These are phyloP conservation scores for Hemithea aestivaria DNA, from an alignment of 2,888 invertebrate genomes.

Conservation along the genomic window DNA sequence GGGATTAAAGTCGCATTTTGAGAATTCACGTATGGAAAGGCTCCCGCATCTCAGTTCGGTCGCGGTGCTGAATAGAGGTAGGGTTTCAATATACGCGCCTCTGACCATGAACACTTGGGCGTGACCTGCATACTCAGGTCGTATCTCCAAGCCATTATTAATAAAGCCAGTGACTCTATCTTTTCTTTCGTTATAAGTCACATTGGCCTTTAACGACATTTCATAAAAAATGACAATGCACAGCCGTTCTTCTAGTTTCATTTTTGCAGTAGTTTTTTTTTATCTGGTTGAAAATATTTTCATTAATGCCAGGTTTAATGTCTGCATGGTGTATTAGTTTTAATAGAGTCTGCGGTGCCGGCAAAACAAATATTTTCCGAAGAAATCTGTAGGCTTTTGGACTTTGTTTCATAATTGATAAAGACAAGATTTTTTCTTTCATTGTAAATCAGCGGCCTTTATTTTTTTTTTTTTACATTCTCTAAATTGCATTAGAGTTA, in stretches of 20 bases:
- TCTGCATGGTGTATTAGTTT: conserved; percentile 16
- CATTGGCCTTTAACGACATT: conserved; percentile 27
- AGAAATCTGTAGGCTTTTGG: conserved; percentile 20
- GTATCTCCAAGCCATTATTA: conserved; percentile 15
- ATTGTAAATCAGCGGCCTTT: background rate
- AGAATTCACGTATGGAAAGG: too few relatives aligned
- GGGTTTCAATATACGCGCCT: too few relatives aligned
- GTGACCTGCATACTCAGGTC: conserved; percentile 28
- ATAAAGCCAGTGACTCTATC: conserved; percentile 31
- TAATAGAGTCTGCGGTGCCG: conserved; percentile 19
- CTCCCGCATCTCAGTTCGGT: too few relatives aligned
- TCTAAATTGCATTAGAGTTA: background rate
- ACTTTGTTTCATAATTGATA: conserved; percentile 14
- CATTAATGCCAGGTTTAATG: conserved; percentile 24
- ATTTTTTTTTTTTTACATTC: background rate
- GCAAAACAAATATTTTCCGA: conserved; percentile 21
- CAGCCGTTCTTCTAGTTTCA: conserved; percentile 22
- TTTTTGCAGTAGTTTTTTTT: conserved; percentile 20
- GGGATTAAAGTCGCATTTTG: too few relatives aligned
- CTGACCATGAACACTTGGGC: conserved; percentile 31
- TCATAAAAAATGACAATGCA: conserved; percentile 32
- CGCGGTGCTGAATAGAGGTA: too few relatives aligned
- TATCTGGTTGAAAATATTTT: conserved; percentile 26
- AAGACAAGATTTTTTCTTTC: background rate
- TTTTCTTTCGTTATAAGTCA: conserved; percentile 27